Evolutionary conservation across 2,113 vertebrate genomes (phyloP).

Genomic region (Gymnogyps californianus): DNA sequence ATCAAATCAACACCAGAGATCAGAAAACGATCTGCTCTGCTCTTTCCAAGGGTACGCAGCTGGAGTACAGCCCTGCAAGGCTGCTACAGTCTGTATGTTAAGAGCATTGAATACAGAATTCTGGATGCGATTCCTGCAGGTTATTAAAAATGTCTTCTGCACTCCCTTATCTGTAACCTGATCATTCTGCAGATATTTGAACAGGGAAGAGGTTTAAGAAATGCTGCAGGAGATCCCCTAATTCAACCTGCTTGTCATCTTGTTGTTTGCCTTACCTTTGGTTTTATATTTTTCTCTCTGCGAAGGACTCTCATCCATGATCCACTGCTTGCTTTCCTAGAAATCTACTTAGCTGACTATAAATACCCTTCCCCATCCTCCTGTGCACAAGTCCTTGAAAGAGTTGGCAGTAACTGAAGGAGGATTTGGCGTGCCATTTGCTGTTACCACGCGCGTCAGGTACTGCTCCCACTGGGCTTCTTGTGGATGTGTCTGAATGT

Average conservation of each 20-base stretch:
- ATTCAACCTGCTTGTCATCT: not conserved
- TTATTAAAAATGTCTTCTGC: not conserved
- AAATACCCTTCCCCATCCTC: not conserved
- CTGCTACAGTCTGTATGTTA: not conserved
- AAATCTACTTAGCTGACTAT: not conserved
- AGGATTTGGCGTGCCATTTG: not conserved
- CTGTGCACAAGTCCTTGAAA: not conserved
- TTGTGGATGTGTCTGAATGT: not conserved
- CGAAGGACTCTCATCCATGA: not conserved
- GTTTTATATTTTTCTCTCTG: not conserved
- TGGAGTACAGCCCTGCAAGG: not conserved
- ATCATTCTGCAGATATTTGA: not conserved
- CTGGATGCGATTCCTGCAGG: not conserved
- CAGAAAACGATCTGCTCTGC: not conserved
- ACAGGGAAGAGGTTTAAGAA: not conserved
- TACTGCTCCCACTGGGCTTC: not conserved
- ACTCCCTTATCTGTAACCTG: not conserved
- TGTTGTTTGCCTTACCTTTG: not conserved
- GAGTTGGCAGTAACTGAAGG: not conserved
- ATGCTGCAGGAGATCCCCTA: not conserved
- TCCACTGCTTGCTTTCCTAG: not conserved
- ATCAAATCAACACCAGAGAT: not conserved
- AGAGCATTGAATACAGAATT: not conserved
- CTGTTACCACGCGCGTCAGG: accelerated
- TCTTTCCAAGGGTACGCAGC: not conserved